A percentile compares a stretch with the other conserved stretches of the same genome.
Conservation (phyloP, 2,888 invertebrate genomes). For the Harpagoxenus sublaevis region DNA sequence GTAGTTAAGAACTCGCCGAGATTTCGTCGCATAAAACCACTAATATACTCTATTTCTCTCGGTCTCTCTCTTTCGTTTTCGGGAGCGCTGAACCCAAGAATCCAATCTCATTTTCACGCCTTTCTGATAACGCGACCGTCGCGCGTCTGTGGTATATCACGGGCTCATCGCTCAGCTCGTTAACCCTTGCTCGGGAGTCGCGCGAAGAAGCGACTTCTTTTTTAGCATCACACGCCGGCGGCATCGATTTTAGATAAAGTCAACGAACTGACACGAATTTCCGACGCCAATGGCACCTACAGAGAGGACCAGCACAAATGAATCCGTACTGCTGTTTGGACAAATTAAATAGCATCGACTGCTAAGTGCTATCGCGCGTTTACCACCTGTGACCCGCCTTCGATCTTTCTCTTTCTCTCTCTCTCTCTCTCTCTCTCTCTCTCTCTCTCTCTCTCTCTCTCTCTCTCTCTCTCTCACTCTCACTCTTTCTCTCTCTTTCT, state of each 20-base stretch:
- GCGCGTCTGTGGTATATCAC: slow-evolving; percentile 1
- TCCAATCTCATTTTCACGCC: slow-evolving; percentile 46
- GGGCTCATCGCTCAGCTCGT: slow-evolving; percentile 59
- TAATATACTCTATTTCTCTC: background rate
- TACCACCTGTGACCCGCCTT: slow-evolving; percentile 38
- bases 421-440: background rate
- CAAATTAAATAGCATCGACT: slow-evolving; percentile 71
- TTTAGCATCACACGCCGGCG: slow-evolving; percentile 29
- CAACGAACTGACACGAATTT: slow-evolving; percentile 75
- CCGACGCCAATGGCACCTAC: slow-evolving; percentile 53
- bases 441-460: no score
- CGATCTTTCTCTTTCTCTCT: background rate
- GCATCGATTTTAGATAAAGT: slow-evolving; percentile 75
- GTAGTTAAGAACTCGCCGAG: background rate
- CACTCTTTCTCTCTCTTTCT: background rate
- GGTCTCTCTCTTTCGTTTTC: background rate
- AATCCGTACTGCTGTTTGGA: slow-evolving; percentile 38
- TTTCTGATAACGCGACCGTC: slow-evolving; percentile 15
- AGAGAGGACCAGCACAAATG: slow-evolving; percentile 46
- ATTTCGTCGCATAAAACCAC: background rate
- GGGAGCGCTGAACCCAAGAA: slow-evolving; percentile 1
- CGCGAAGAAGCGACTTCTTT: slow-evolving; percentile 57
- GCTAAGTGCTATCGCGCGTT: slow-evolving; percentile 31
- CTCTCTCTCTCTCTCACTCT: no score
- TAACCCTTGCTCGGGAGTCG: slow-evolving; percentile 60